Base-by-base conservation (phyloP, 1,140 invertebrate species). In the Aethina tumida region DNA sequence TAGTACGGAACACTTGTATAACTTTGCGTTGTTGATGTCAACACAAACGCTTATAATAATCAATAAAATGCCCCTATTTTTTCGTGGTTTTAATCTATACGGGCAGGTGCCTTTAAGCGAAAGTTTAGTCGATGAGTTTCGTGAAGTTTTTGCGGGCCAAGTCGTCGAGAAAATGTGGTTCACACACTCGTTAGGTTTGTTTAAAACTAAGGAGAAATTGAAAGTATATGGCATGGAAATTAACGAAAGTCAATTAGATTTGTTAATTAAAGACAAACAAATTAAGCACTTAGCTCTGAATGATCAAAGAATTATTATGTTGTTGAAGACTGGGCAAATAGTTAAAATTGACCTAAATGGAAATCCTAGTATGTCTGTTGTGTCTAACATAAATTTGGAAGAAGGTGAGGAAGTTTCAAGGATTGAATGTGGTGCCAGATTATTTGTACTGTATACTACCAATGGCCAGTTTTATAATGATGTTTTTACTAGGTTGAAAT, bases 401-500 rank as follows among this genome's bases (percentile, higher is more conserved):
- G 17, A 30, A 36, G 26, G 36, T 32, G 52, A 58, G 33, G 31
- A 39, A 18, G 48, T 68, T 19, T 50, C 45, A 7, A 58, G 65
- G 28, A 62, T 70, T 36, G 59, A 59, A 32, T 59, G 56, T 35
- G 66, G 66, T 15, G 40, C 45, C n/a, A 55, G 60, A 29, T 60
- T 70, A 17, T 62, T 50, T 39, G 51, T 73, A 2, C 69, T 61
- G 26, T 52, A 74, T 21, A 67, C 69, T 7, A 45, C 54, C 19
- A 46, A 47, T 21, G 76, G 79, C 35, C 55, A 58, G 25, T 50
- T 80, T 2, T 83, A 71, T 39, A 69, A 71, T n/a, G n/a, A n/a
- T 46, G 57, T 77, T 26, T 77, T 77, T 7, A 67, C 57, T 20
- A 60, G 69, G 45, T 50, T 81, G 9, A 63, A 77, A 13, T 67